Evolutionary conservation across 1,140 invertebrate genomes (phyloP).

Genomic region (Euwallacea similis): DNA sequence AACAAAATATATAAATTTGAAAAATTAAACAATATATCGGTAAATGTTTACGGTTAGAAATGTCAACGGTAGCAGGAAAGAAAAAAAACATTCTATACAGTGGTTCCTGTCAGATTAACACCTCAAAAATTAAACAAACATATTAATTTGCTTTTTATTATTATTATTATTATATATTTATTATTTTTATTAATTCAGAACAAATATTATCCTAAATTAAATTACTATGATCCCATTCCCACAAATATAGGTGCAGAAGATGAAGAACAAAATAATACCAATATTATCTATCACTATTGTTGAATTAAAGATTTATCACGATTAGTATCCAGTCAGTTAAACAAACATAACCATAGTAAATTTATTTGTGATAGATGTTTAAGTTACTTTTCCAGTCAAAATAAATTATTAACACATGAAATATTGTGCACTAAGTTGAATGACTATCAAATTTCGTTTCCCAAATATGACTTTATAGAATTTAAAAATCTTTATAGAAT

Average conservation of each 20-base stretch:
- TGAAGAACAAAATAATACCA: slow-evolving; percentile 1
- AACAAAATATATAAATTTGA: no score
- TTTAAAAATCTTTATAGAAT: slow-evolving; percentile 49
- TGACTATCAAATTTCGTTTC: slow-evolving; percentile 21
- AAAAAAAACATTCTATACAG: slow-evolving; percentile 13
- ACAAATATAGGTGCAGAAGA: slow-evolving; percentile 3
- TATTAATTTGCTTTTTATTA: slow-evolving; percentile 45
- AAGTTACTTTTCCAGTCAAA: slow-evolving; percentile 43
- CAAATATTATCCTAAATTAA: slow-evolving; percentile 29
- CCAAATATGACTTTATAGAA: slow-evolving; percentile 36
- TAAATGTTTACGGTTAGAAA: no score
- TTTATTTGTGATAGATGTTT: slow-evolving; percentile 49
- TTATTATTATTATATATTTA: no score
- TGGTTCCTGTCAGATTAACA: slow-evolving; percentile 32
- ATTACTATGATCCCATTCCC: slow-evolving; percentile 27
- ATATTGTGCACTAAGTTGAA: slow-evolving; percentile 34
- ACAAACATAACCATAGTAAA: slow-evolving; percentile 38
- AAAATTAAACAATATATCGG: no score
- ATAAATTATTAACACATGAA: slow-evolving; percentile 41
- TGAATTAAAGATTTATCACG: slow-evolving; percentile 34
- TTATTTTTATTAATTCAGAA: slow-evolving; percentile 45
- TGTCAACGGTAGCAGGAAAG: not conserved
- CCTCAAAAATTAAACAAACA: slow-evolving; percentile 36
- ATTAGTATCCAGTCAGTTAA: slow-evolving; percentile 44
- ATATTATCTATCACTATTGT: slow-evolving; percentile 44